Percentiles rank a stretch among this genome's conserved stretches.
Evolutionary conservation across 2,113 vertebrate genomes (phyloP).

Genomic region (Xenopus borealis): DNA sequence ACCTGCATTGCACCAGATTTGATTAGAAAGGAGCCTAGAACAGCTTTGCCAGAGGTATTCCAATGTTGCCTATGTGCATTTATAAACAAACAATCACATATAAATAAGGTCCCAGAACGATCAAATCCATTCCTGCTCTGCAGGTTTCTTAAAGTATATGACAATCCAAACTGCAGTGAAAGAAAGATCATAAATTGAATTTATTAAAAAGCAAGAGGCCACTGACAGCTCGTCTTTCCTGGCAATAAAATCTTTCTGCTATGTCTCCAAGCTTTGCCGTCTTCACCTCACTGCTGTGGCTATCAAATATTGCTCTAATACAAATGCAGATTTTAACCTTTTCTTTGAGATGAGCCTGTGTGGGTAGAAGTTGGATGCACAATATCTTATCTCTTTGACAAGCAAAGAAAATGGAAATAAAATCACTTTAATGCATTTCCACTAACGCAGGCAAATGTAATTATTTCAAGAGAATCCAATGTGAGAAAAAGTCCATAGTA

Average conservation of each 20-base stretch:
- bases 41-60: too few species aligned
- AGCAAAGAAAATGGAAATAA: conserved; percentile 17
- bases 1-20: too few species aligned
- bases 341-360: conserved; percentile 6
- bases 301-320: rapidly evolving
- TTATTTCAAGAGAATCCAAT: conserved; percentile 12
- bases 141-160: conserved; percentile 41
- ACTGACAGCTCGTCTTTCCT: neutral
- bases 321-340: conserved; percentile 34
- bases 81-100: too few species aligned
- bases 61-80: too few species aligned
- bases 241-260: conserved; percentile 7
- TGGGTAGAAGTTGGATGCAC: conserved; percentile 4
- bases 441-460: conserved; percentile 5
- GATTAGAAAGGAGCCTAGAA: too few species aligned
- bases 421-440: neutral
- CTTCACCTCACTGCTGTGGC: neutral
- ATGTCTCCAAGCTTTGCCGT: rapidly evolving
- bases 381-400: conserved; percentile 24
- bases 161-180: conserved; percentile 13
- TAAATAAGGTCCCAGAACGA: too few species aligned
- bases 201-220: conserved; percentile 28
- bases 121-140: conserved; percentile 46
- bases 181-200: conserved; percentile 16
- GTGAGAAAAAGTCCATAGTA: neutral